These are phyloP conservation scores for Harpagifer antarcticus DNA, from an alignment of 2,797 vertebrate genomes.

Conservation along the genomic window DNA sequence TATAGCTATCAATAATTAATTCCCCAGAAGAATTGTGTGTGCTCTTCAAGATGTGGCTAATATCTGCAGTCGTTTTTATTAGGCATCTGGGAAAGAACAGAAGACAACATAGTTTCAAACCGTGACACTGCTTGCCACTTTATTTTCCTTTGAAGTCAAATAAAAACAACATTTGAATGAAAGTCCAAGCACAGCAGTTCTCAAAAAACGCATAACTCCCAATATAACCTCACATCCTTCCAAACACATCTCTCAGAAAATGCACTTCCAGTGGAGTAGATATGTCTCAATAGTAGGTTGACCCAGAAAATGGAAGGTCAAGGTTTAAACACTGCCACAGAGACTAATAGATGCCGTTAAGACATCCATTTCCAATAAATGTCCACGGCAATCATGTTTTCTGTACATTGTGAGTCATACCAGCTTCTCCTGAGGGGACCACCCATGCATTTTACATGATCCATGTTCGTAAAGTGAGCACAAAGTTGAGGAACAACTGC, in stretches of 20 bases:
- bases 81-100: slow-evolving; percentile 4
- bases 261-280: not conserved
- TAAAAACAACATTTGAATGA: slow-evolving; percentile 31
- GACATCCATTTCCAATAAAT: slow-evolving; percentile 38
- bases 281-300: not conserved
- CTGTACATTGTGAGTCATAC: slow-evolving; percentile 10
- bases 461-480: slow-evolving; percentile 43
- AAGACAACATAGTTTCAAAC: slow-evolving; percentile 32
- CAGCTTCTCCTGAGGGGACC: slow-evolving; percentile 6
- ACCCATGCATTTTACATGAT: slow-evolving; percentile 60
- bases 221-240: slow-evolving; percentile 2
- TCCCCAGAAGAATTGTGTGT: slow-evolving; percentile 43
- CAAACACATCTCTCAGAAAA: not conserved
- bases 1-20: slow-evolving; percentile 72
- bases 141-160: slow-evolving; percentile 48
- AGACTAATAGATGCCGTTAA: slow-evolving; percentile 12
- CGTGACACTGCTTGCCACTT: slow-evolving; percentile 23
- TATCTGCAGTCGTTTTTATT: slow-evolving; percentile 54
- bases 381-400: slow-evolving; percentile 2
- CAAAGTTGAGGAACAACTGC: slow-evolving; percentile 12
- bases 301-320: slow-evolving; percentile 29
- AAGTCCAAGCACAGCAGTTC: slow-evolving; percentile 54
- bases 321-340: slow-evolving; percentile 11
- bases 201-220: slow-evolving; percentile 8
- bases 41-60: slow-evolving; percentile 38